These are phyloP conservation scores for Drosophila obscura DNA, from an alignment of 1,140 invertebrate genomes.

Conservation along the genomic window DNA sequence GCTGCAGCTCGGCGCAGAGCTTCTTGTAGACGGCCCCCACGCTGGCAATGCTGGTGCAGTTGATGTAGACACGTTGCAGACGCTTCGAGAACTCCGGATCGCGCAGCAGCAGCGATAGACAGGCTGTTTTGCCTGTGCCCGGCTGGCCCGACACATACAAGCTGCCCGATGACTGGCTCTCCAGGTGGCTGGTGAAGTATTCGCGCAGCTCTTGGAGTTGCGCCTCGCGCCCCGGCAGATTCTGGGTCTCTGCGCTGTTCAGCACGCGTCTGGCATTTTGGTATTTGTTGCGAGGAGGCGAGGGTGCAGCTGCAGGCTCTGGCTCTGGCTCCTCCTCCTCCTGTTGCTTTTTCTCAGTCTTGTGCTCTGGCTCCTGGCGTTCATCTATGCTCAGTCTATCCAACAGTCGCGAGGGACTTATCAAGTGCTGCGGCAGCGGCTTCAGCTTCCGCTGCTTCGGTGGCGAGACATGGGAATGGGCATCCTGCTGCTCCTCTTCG, in stretches of 20 bases:
- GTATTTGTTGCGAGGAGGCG: conserved; percentile 83
- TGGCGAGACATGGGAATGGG: conserved; percentile 56
- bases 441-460: conserved; percentile 68
- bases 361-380: conserved; percentile 40
- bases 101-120: conserved; percentile 89
- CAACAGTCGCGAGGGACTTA: conserved; percentile 73
- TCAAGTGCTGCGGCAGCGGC: conserved; percentile 63
- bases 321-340: background rate
- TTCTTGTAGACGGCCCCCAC: conserved; percentile 89
- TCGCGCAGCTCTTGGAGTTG: conserved; percentile 89
- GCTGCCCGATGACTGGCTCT: conserved; percentile 89
- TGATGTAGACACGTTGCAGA: conserved; percentile 90
- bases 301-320: conserved; percentile 3
- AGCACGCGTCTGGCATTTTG: conserved; percentile 87
- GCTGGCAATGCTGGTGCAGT: conserved; percentile 92
- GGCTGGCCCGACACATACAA: conserved; percentile 97
- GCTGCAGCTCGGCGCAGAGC: conserved; percentile 87
- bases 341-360: conserved; percentile 45
- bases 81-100: conserved; percentile 86
- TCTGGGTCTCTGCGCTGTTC: conserved; percentile 88
- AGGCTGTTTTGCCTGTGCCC: conserved; percentile 98
- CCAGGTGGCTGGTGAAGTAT: conserved; percentile 89
- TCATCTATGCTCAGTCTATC: conserved; percentile 81
- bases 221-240: conserved; percentile 90
- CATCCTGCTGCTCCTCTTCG: conserved; percentile 28